Evolutionary conservation across 2,888 invertebrate genomes (phyloP).

Genomic region (Lasioglossum marginatum): DNA sequence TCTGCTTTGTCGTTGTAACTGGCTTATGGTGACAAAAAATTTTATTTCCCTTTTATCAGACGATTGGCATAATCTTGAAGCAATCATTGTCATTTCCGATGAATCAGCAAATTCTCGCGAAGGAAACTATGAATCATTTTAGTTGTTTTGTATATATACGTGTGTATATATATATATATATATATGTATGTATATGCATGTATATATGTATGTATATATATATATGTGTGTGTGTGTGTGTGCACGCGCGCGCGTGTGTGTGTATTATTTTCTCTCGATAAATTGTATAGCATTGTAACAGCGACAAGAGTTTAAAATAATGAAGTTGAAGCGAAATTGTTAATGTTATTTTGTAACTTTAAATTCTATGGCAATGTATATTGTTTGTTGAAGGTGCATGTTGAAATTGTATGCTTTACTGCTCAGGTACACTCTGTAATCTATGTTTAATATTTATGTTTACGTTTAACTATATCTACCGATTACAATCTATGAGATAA

Average conservation of each 20-base stretch:
- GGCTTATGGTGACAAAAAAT: neutral
- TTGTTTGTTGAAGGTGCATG: conserved; percentile 45
- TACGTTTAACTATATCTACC: conserved; percentile 10
- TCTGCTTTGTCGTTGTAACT: conserved; percentile 22
- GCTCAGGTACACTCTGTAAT: conserved; percentile 11
- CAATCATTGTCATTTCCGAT: conserved; percentile 19
- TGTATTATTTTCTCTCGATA: conserved; percentile 39
- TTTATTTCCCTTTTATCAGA: conserved; percentile 15
- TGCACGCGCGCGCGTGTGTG: neutral
- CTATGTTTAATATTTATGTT: conserved; percentile 25
- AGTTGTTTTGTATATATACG: conserved; percentile 18
- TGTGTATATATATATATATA: neutral
- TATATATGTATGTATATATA: neutral
- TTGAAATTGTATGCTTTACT: conserved; percentile 45
- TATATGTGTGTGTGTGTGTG: neutral
- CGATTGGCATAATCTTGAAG: conserved; percentile 1
- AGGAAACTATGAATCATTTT: conserved; percentile 24
- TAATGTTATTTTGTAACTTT: conserved; percentile 56
- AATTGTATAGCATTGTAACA: conserved; percentile 49
- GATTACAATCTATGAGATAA: neutral
- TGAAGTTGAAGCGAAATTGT: conserved; percentile 44
- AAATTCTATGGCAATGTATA: conserved; percentile 56
- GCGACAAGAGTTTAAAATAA: conserved; percentile 25
- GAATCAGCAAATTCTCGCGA: conserved; percentile 13
- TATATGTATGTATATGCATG: neutral